A percentile compares a stretch with the other conserved stretches of the same genome.
Evolutionary conservation across 2,797 vertebrate species (phyloP).

Genomic region (Ataeniobius toweri): DNA sequence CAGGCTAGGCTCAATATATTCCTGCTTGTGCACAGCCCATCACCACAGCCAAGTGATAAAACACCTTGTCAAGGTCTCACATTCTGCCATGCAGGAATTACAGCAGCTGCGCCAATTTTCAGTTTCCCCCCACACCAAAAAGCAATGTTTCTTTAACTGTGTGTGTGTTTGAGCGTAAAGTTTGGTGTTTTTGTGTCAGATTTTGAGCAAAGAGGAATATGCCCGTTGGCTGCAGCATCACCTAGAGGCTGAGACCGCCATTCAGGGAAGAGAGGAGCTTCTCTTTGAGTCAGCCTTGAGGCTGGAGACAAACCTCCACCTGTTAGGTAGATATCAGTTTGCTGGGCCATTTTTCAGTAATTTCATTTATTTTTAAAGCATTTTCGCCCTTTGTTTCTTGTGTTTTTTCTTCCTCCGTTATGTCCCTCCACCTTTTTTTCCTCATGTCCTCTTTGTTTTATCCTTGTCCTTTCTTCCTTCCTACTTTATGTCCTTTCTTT

Average conservation of each 20-base stretch:
- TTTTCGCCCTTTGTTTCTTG: neutral
- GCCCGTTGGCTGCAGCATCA: slow-evolving; percentile 91
- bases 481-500: neutral
- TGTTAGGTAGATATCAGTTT: slow-evolving; percentile 84
- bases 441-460: neutral
- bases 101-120: slow-evolving; percentile 19
- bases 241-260: slow-evolving; percentile 91
- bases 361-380: neutral
- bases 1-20: slow-evolving; percentile 56
- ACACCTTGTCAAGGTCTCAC: slow-evolving; percentile 58
- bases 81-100: slow-evolving; percentile 30
- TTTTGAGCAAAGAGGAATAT: slow-evolving; percentile 92
- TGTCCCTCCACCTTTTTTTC: neutral
- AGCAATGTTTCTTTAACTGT: slow-evolving; percentile 8
- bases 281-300: slow-evolving; percentile 91
- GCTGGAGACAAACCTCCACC: slow-evolving; percentile 93
- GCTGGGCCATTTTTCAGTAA: neutral
- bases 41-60: slow-evolving; percentile 46
- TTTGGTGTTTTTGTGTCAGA: slow-evolving; percentile 69
- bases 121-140: neutral
- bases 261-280: slow-evolving; percentile 92
- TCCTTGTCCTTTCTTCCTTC: neutral
- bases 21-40: slow-evolving; percentile 36
- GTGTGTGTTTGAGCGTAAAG: slow-evolving; percentile 9
- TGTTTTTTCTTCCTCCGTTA: neutral